Base-by-base conservation (phyloP, 2,888 invertebrate species). In the Cinara cedri region DNA sequence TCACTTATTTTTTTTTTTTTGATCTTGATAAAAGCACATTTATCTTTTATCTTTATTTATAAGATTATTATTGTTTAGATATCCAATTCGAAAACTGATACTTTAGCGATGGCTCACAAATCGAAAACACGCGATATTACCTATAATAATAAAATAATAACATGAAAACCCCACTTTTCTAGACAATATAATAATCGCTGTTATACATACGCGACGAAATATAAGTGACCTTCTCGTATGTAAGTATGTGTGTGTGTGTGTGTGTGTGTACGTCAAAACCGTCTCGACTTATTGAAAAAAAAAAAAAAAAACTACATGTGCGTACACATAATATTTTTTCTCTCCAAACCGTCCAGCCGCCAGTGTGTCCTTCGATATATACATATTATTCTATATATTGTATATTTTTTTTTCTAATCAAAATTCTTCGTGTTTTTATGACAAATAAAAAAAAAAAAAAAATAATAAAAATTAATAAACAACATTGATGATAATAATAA, bases 371-470 rank as follows among this genome's bases (percentile, higher is more conserved):
- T 75, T 65, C 63, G 65, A 21, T 46, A 46, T 14, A 4, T 34
- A 4, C 6, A 4, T 34, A 34, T 34, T 34, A 34, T 34, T 34
- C n/a, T n/a, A n/a, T n/a, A n/a, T n/a, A 34, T 34, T 34, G 34
- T 34, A 6, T n/a, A n/a, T 9, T 19, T 24, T 46, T 34, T 51
- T 54, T 51, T 65, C 44, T 65, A 65, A 65, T 54, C 42, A n/a
- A 75, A 75, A 75, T 65, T 75, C 74, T 65, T 54, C 44, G 14
- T 75, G 34, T 49, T 72, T 60, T 49, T 4, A n/a, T 19, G 13
- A 51, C 14, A 68, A 34, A 54, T 24, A 68, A n/a, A 42, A 42
- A 62, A 6, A 54, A 51, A 19, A 44, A 63, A 11, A 57, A 14
- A 16, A 14, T 6, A 60, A 60, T 8, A 26, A 26, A 26, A 26